A percentile compares a stretch with the other conserved stretches of the same genome.
Conservation (phyloP, 2,797 vertebrate genomes). For the Sandelia bainsii region DNA sequence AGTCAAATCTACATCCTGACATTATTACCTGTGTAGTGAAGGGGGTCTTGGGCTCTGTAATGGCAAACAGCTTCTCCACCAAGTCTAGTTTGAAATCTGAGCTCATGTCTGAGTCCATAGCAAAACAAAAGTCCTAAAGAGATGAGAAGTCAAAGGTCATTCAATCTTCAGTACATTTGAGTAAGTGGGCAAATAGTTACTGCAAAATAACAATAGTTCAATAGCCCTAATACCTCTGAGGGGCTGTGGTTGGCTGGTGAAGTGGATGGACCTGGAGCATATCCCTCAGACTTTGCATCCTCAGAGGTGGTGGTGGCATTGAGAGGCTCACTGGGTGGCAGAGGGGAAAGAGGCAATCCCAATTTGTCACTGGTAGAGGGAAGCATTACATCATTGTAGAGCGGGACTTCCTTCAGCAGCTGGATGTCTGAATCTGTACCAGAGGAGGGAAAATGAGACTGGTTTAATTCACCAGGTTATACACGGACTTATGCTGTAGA, state of each 20-base stretch:
- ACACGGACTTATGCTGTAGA: not conserved
- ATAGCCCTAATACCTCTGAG: slow-evolving; percentile 87
- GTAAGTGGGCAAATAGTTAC: not conserved
- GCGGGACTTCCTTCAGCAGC: slow-evolving; percentile 89
- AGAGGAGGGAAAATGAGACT: slow-evolving; percentile 51
- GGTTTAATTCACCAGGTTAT: not conserved
- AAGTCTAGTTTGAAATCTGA: slow-evolving; percentile 96
- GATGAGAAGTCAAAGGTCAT: slow-evolving; percentile 18
- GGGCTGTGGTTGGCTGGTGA: slow-evolving; percentile 82
- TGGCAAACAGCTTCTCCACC: slow-evolving; percentile 97
- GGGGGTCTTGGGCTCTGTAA: slow-evolving; percentile 92
- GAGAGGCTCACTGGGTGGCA: slow-evolving; percentile 87
- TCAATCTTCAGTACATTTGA: not conserved
- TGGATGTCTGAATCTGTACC: slow-evolving; percentile 89
- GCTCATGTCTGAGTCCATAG: slow-evolving; percentile 92
- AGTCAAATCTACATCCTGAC: not conserved
- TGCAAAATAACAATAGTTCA: not conserved
- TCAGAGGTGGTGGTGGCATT: slow-evolving; percentile 83
- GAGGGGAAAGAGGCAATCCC: slow-evolving; percentile 87
- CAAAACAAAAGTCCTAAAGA: slow-evolving; percentile 91
- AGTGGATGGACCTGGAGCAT: slow-evolving; percentile 78
- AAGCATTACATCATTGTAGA: slow-evolving; percentile 98
- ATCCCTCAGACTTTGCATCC: slow-evolving; percentile 85
- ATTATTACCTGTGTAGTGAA: slow-evolving; percentile 90
- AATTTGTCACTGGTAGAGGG: slow-evolving; percentile 91